Base-by-base conservation (phyloP, 2,888 invertebrate genomes). In the Drosophila tripunctata region DNA sequence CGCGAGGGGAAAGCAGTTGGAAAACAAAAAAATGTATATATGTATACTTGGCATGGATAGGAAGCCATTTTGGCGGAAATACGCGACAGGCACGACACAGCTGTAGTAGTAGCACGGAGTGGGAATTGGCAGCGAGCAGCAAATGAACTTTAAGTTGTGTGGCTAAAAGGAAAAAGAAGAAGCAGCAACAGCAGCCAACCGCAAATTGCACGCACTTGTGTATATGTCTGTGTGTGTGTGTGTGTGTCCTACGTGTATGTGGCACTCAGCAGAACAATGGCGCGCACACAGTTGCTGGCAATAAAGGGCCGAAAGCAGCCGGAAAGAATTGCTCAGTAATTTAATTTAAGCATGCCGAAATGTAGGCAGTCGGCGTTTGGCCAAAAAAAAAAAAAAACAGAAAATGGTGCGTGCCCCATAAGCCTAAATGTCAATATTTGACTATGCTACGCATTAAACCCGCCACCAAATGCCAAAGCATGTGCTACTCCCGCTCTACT, bases 351-450 rank as follows among this genome's bases (percentile, higher is more conserved):
- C 83, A 74, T 67, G 56, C 60, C 60, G 70, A 67, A 55, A 57
- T 55, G 58, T 43, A 38, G 31, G 24, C 36, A 22, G 41, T 15
- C 43, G 7, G 12, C 10, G 17, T 19, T 17, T 43, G 60, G 51
- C 43, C 58, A 54, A 66, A 76, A n/a, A n/a, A n/a, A n/a, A n/a
- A n/a, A n/a, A n/a, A n/a, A n/a, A n/a, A n/a, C n/a, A n/a, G n/a
- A n/a, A n/a, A 44, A 78, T 68, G 87, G 75, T 71, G 84, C 81
- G 87, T 81, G 81, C 65, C 45, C 68, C 81, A 87, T 78, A 78
- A 87, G 84, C 87, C 62, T 27, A 61, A 86, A 86, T 86, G 86
- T 86, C 80, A 84, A 87, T 82, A 87, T 87, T 82, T 87, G 78
- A 57, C 78, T 80, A 87, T 84, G 81, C 65, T 57, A 61, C 56